Evolutionary conservation across 2,113 vertebrate genomes (phyloP).

Genomic region (Cheilinus undulatus): DNA sequence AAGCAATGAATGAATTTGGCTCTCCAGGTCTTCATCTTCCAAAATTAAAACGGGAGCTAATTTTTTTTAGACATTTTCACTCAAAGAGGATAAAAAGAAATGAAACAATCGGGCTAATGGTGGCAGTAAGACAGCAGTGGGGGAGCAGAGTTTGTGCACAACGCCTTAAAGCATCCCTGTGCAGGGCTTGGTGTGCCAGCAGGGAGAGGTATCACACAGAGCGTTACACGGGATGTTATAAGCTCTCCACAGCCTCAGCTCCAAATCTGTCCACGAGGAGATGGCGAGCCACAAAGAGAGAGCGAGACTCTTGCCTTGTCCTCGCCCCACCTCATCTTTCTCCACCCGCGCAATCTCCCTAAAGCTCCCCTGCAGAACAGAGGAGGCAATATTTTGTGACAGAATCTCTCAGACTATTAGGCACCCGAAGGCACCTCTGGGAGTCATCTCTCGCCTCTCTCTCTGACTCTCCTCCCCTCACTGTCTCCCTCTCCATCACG

Average conservation of each 20-base stretch:
- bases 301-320: conserved; percentile 27
- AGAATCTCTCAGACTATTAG: conserved; percentile 79
- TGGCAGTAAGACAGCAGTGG: background rate
- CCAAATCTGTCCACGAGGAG: conserved; percentile 35
- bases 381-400: conserved; percentile 73
- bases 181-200: conserved; percentile 25
- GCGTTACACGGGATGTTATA: conserved; percentile 33
- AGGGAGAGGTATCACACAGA: conserved; percentile 34
- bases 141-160: background rate
- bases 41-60: conserved; percentile 31
- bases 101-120: conserved; percentile 26
- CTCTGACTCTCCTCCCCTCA: conserved; percentile 1
- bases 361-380: conserved; percentile 67
- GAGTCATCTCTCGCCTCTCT: conserved; percentile 44
- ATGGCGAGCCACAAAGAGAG: conserved; percentile 41
- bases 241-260: conserved; percentile 32
- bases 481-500: conserved; percentile 19
- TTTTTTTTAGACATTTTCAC: conserved; percentile 34
- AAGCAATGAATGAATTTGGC: background rate
- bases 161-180: conserved; percentile 17
- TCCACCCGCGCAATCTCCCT: conserved; percentile 56
- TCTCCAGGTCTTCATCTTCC: conserved; percentile 12
- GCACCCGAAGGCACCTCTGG: conserved; percentile 60
- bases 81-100: conserved; percentile 42
- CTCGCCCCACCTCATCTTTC: conserved; percentile 35